Percentiles rank a stretch among this genome's conserved stretches.
Conservation (phyloP, 1,140 invertebrate species). For the Drosophila azteca region DNA sequence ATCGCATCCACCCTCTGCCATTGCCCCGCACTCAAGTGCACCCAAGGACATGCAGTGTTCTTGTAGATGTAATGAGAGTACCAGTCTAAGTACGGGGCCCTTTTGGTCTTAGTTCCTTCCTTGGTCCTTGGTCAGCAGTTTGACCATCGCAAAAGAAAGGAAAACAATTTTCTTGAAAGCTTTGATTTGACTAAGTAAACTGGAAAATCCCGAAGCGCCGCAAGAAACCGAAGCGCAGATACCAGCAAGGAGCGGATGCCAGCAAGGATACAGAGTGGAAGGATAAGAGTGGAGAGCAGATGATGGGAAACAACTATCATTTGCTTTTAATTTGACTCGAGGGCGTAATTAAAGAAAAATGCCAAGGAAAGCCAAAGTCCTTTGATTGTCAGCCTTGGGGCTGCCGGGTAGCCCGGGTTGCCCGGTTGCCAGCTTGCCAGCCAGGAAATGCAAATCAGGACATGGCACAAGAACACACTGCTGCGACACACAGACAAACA, state of each 20-base stretch:
- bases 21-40: conserved; percentile 25
- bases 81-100: background rate
- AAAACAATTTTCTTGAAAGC: conserved; percentile 79
- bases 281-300: conserved; percentile 22
- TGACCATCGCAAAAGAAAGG: conserved; percentile 40
- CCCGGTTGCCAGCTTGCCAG: conserved; percentile 14
- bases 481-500: conserved; percentile 38
- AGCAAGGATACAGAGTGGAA: conserved; percentile 9
- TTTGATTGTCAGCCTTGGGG: conserved; percentile 67
- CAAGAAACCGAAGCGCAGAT: conserved; percentile 17
- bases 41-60: conserved; percentile 45
- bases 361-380: conserved; percentile 68
- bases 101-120: too few species aligned
- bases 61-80: conserved; percentile 15
- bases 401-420: background rate
- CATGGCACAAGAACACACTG: background rate
- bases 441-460: conserved; percentile 66
- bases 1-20: background rate
- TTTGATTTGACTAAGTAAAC: conserved; percentile 82
- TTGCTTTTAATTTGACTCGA: conserved; percentile 78
- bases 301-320: conserved; percentile 60
- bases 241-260: background rate
- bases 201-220: conserved; percentile 55
- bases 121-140: conserved; percentile 42
- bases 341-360: conserved; percentile 82